These are phyloP conservation scores for Piaya cayana DNA, from an alignment of 2,113 vertebrate species.

Conservation along the genomic window DNA sequence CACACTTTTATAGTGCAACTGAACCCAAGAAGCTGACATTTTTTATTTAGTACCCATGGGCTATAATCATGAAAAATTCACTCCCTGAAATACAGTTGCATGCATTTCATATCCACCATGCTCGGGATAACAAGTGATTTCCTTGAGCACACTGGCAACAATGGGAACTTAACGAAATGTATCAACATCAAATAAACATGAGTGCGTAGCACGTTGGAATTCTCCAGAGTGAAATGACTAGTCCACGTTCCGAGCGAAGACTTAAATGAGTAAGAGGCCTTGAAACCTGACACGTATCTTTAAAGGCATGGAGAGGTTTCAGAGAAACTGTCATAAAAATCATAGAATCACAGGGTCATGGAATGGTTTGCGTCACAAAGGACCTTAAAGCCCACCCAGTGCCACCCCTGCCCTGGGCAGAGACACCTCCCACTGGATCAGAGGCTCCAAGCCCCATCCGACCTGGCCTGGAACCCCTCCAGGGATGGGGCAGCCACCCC, in stretches of 20 bases:
- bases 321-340: not conserved
- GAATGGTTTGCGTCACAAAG: too few relatives aligned
- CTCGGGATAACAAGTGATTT: slow-evolving; percentile 57
- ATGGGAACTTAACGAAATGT: slow-evolving; percentile 22
- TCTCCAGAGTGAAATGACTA: not conserved
- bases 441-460: too few relatives aligned
- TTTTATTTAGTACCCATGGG: slow-evolving; percentile 70
- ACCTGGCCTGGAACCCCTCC: too few relatives aligned
- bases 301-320: not conserved
- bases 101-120: slow-evolving; percentile 43
- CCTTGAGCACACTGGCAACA: slow-evolving; percentile 14
- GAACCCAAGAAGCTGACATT: slow-evolving; percentile 62
- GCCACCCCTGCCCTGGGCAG: too few relatives aligned
- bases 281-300: not conserved
- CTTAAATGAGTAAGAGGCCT: not conserved
- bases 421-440: too few relatives aligned
- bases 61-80: slow-evolving; percentile 70
- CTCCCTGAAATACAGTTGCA: slow-evolving; percentile 55
- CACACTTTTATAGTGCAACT: slow-evolving; percentile 7
- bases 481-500: too few relatives aligned
- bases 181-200: slow-evolving; percentile 45
- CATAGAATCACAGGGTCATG: too few relatives aligned
- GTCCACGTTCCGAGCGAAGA: not conserved
- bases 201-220: not conserved
- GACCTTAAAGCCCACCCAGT: too few relatives aligned